These are phyloP conservation scores for Hypocryptadius cinnamomeus DNA, from an alignment of 2,113 vertebrate species.

Conservation along the genomic window DNA sequence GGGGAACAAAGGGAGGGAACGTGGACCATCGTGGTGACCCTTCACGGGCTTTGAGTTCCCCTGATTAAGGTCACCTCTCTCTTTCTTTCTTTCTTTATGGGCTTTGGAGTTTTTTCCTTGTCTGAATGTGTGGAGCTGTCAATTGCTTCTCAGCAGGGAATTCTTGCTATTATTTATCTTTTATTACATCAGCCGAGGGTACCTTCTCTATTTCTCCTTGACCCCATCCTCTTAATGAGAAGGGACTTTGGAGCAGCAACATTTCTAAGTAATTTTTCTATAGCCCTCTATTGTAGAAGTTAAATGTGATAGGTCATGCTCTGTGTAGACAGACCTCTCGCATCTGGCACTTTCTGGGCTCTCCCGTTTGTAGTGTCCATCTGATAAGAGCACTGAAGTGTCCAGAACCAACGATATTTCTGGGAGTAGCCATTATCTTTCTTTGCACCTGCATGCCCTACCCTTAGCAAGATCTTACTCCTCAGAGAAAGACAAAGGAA, in stretches of 20 bases:
- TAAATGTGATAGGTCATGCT: not conserved
- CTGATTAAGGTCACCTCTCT: not conserved
- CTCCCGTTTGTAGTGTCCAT: not conserved
- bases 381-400: not conserved
- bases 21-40: not conserved
- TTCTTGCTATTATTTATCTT: slow-evolving; percentile 16
- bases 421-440: not conserved
- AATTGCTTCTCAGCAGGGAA: not conserved
- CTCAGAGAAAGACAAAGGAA: not conserved
- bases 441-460: not conserved
- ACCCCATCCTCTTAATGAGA: not conserved
- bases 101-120: not conserved
- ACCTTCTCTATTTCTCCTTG: not conserved
- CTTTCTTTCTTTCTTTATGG: not conserved
- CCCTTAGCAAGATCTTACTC: not conserved
- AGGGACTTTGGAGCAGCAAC: not conserved
- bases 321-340: not conserved
- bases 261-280: not conserved
- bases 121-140: not conserved
- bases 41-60: not conserved
- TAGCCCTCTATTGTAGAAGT: not conserved
- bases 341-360: not conserved
- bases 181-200: not conserved
- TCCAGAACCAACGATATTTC: not conserved
- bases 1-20: not conserved